Conservation (phyloP, 2,797 vertebrate species). For the Platyrinchus mystaceus region DNA sequence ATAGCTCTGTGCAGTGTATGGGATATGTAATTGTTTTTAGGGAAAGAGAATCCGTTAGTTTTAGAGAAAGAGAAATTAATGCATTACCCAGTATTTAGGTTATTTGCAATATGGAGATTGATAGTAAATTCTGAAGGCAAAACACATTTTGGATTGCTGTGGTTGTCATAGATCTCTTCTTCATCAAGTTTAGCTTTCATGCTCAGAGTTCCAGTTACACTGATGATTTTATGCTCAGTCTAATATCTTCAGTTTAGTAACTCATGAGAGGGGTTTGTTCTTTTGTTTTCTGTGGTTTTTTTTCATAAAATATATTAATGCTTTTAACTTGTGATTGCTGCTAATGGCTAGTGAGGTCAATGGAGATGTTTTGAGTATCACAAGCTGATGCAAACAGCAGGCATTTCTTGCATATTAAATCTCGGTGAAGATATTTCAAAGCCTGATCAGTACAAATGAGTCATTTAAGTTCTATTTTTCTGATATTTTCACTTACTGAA, state of each 20-base stretch:
- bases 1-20: background rate
- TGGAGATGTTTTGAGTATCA: background rate
- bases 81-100: background rate
- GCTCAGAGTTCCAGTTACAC: background rate
- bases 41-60: background rate
- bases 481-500: background rate
- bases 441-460: background rate
- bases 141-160: background rate
- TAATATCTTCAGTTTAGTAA: background rate
- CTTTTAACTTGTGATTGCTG: background rate
- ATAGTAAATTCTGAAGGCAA: background rate
- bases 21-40: background rate
- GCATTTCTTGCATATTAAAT: background rate
- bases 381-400: background rate
- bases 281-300: background rate
- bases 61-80: background rate
- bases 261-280: background rate
- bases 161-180: background rate
- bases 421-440: background rate
- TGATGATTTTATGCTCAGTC: background rate
- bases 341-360: background rate
- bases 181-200: background rate
- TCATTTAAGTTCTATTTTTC: background rate
- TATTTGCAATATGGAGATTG: background rate
- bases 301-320: no score